Evolutionary conservation across 2,888 invertebrate species (phyloP).

Genomic region (Tuberolachnus salignus): DNA sequence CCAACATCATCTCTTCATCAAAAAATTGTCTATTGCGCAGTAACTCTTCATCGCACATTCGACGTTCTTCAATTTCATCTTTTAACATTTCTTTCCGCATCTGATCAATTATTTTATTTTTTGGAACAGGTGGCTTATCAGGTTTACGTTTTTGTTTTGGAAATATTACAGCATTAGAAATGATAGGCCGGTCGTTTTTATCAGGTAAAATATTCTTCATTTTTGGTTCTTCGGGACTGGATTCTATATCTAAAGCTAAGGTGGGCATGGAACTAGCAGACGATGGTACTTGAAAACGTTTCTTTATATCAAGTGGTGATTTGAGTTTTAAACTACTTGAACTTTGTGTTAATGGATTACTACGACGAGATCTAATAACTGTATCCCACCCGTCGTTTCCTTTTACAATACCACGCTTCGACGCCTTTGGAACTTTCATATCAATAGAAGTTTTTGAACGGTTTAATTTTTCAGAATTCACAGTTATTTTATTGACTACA

Average conservation of each 20-base stretch:
- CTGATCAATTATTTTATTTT: conserved; percentile 50
- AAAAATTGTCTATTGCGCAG: conserved; percentile 49
- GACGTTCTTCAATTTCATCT: conserved; percentile 50
- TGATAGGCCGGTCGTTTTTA: conserved; percentile 49
- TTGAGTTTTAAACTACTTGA: conserved; percentile 59
- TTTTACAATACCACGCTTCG: conserved; percentile 62
- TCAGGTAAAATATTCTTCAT: conserved; percentile 19
- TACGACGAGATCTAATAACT: conserved; percentile 70
- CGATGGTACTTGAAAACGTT: conserved; percentile 80
- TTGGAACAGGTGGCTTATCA: conserved; percentile 27
- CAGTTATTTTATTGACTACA: background rate
- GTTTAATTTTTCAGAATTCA: conserved; percentile 41
- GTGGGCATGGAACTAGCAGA: conserved; percentile 83
- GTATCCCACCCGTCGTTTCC: conserved; percentile 83
- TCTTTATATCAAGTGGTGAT: conserved; percentile 62
- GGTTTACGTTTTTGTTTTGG: conserved; percentile 43
- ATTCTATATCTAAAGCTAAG: conserved; percentile 63
- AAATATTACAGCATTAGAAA: conserved; percentile 37
- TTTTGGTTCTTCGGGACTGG: conserved; percentile 23
- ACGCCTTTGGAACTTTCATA: conserved; percentile 44
- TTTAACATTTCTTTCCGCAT: conserved; percentile 53
- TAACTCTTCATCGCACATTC: conserved; percentile 47
- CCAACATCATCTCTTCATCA: conserved; percentile 54
- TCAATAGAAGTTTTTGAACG: conserved; percentile 57
- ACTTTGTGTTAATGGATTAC: conserved; percentile 65